Evolutionary conservation across 1,140 invertebrate species (phyloP).

Genomic region (Trichonephila clavipes): DNA sequence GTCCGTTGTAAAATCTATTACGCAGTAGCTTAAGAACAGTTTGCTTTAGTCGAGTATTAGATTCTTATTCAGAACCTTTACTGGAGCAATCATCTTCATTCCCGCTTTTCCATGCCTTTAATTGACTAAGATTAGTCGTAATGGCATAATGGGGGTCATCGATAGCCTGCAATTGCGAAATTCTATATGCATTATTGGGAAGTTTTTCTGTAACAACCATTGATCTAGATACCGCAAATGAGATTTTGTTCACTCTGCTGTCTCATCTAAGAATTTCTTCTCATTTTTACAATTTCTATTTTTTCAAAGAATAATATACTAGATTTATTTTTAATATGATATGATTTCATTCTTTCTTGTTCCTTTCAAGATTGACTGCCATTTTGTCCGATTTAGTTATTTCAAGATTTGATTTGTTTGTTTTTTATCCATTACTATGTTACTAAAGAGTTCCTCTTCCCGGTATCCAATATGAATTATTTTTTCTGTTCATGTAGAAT

Average conservation of each 20-base stretch:
- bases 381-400: neutral
- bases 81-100: too few relatives aligned
- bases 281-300: neutral
- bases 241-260: neutral
- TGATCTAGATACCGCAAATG: too few relatives aligned
- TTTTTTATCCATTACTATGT: neutral
- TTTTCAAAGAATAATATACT: neutral
- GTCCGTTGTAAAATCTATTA: too few relatives aligned
- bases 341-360: neutral
- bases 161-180: too few relatives aligned
- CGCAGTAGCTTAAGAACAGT: too few relatives aligned
- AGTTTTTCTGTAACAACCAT: too few relatives aligned
- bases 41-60: too few relatives aligned
- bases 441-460: neutral
- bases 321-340: neutral
- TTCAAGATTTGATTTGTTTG: neutral
- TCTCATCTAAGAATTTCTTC: neutral
- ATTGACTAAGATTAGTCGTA: too few relatives aligned
- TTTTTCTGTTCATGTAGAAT: neutral
- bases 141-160: too few relatives aligned
- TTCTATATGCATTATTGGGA: too few relatives aligned
- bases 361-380: neutral
- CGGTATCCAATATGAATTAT: neutral
- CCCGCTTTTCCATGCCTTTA: too few relatives aligned
- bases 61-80: too few relatives aligned